Conservation (phyloP, 2,113 vertebrate species). For the Corythoichthys intestinalis region DNA sequence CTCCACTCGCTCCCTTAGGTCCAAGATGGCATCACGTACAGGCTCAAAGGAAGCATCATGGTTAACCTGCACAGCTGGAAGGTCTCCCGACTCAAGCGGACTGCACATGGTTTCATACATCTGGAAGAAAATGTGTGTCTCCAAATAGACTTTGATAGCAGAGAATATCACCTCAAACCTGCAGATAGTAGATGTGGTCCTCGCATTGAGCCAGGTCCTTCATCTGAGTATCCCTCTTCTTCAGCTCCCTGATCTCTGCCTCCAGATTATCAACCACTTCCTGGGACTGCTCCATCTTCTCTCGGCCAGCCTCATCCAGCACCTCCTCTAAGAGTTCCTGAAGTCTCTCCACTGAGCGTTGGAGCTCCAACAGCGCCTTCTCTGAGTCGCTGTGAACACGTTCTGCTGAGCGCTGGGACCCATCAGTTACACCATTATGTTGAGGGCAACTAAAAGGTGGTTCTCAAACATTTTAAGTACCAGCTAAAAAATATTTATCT, state of each 20-base stretch:
- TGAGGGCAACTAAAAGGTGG: not conserved
- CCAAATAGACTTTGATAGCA: not conserved
- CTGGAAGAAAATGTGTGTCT: constrained; percentile 27
- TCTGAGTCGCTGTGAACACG: constrained; percentile 52
- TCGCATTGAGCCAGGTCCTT: constrained; percentile 63
- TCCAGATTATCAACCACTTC: constrained; percentile 61
- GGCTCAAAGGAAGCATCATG: constrained; percentile 64
- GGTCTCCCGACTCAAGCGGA: constrained; percentile 54
- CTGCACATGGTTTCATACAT: constrained; percentile 54
- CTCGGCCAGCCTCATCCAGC: constrained; percentile 59
- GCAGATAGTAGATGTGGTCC: constrained; percentile 72
- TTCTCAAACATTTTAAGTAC: not conserved
- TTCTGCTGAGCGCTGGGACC: constrained; percentile 55
- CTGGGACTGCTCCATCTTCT: constrained; percentile 68
- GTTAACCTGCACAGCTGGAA: constrained; percentile 58
- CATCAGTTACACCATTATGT: not conserved
- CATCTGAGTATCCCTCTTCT: constrained; percentile 62
- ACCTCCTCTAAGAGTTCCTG: constrained; percentile 68
- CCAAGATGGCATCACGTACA: constrained; percentile 44
- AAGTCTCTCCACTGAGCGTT: constrained; percentile 64
- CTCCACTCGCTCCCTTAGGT: constrained; percentile 65
- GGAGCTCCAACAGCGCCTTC: constrained; percentile 58
- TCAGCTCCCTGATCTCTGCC: constrained; percentile 62
- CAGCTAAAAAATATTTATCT: not conserved
- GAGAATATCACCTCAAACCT: constrained; percentile 46